These are phyloP conservation scores for Paradoxurus hermaphroditus DNA, from an alignment of 2,113 vertebrate genomes.

Conservation along the genomic window DNA sequence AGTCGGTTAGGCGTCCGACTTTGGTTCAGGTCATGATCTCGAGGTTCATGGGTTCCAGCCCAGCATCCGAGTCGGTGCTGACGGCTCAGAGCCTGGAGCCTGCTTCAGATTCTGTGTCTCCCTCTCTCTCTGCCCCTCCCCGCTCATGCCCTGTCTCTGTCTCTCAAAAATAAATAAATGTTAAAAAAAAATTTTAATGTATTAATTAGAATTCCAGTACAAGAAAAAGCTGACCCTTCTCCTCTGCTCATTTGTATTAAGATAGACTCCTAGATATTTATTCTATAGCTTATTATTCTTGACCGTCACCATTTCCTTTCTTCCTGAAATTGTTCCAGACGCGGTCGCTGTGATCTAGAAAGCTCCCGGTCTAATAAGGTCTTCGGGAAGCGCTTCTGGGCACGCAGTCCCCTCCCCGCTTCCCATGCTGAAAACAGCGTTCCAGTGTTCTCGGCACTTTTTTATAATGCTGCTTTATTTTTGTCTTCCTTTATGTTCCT, in stretches of 20 bases:
- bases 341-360: neutral
- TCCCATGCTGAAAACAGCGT: neutral
- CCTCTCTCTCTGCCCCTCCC: no score
- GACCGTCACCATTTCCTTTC: neutral
- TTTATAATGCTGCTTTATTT: neutral
- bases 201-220: neutral
- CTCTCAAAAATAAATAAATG: no score
- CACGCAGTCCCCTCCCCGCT: neutral
- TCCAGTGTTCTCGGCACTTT: neutral
- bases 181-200: no score
- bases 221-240: neutral
- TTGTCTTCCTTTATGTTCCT: neutral
- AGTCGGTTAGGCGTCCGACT: no score
- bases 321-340: neutral
- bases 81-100: no score
- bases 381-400: neutral
- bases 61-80: accelerated
- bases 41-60: no score
- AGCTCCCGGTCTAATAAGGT: neutral
- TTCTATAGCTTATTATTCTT: no score
- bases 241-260: neutral
- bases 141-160: no score
- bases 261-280: neutral
- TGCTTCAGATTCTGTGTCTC: no score
- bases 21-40: no score